phyloP scores from a whole-genome alignment of 2,797 vertebrate species.

The Iguana delicatissima region DNA sequence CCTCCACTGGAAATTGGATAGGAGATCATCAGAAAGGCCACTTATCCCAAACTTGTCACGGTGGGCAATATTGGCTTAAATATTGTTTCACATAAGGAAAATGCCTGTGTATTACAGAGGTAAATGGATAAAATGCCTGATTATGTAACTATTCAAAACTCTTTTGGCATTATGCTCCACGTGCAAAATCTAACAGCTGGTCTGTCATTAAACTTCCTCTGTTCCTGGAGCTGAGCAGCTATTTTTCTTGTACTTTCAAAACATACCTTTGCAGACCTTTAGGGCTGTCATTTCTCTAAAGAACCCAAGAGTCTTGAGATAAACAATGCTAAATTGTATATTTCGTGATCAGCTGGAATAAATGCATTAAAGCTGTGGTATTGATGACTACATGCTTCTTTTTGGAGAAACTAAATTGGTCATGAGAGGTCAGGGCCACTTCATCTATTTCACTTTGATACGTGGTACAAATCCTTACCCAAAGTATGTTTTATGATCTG shows the following conservation, averaged over 20 bases:
- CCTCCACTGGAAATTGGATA: neutral
- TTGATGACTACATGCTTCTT: neutral
- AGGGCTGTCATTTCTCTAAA: neutral
- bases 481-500: neutral
- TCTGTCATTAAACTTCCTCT: neutral
- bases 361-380: neutral
- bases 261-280: neutral
- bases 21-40: neutral
- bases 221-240: neutral
- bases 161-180: neutral
- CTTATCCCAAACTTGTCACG: neutral
- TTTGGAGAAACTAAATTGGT: neutral
- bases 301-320: neutral
- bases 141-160: neutral
- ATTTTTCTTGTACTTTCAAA: neutral
- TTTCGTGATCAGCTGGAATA: neutral
- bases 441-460: neutral
- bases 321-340: too few relatives aligned
- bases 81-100: neutral
- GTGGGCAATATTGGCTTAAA: neutral
- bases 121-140: neutral
- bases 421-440: neutral
- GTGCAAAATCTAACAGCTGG: too few relatives aligned
- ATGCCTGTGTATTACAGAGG: neutral
- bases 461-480: neutral